These are phyloP conservation scores for Sericinus montela DNA, from an alignment of 2,888 invertebrate species.

Conservation along the genomic window DNA sequence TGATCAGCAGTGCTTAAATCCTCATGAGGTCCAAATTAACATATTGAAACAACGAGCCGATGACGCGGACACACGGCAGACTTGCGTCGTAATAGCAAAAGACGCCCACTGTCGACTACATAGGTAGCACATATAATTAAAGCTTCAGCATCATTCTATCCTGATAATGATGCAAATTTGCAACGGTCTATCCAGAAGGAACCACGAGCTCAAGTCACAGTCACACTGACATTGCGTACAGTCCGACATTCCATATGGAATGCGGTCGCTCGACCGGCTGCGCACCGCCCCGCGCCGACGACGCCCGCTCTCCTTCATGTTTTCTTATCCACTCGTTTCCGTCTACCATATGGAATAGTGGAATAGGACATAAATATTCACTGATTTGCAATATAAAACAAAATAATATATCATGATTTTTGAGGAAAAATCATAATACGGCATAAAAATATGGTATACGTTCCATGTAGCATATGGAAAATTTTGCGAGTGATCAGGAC, in stretches of 20 bases:
- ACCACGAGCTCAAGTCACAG: conserved; percentile 55
- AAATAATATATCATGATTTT: not conserved
- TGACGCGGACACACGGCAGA: conserved; percentile 29
- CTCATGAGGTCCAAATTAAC: not conserved
- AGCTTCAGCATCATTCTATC: conserved; percentile 20
- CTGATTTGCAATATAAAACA: conserved; percentile 12
- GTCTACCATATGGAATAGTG: conserved; percentile 69
- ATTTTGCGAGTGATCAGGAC: conserved; percentile 31
- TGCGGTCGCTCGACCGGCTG: conserved; percentile 71
- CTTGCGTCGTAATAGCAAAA: conserved; percentile 45
- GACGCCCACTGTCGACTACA: conserved; percentile 28
- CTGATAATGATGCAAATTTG: conserved; percentile 33
- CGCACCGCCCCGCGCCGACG: conserved; percentile 40
- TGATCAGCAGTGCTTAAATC: not conserved
- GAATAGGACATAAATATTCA: conserved; percentile 44
- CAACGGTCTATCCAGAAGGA: conserved; percentile 35
- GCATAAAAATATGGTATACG: not conserved
- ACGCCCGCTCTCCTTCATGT: conserved; percentile 62
- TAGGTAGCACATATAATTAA: conserved; percentile 24
- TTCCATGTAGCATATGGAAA: conserved; percentile 5
- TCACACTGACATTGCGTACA: conserved; percentile 76
- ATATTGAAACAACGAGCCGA: conserved; percentile 18
- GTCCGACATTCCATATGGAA: conserved; percentile 76
- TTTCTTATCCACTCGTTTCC: conserved; percentile 68
- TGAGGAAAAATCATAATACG: not conserved